phyloP scores from a whole-genome alignment of 2,113 vertebrate species.

The Epinephelus cyanopodus region DNA sequence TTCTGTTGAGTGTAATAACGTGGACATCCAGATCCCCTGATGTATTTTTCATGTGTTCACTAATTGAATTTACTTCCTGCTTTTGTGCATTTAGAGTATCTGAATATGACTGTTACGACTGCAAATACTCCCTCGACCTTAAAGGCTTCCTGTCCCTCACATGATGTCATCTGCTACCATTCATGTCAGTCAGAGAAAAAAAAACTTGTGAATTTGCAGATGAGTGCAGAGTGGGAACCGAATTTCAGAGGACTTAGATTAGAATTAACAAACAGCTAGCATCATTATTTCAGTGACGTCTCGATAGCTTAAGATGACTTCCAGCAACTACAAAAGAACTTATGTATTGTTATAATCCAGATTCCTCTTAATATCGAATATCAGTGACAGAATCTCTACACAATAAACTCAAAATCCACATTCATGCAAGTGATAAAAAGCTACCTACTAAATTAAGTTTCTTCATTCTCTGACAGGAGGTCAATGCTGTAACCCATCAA shows the following conservation, averaged over 20 bases:
- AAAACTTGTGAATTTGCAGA: not conserved
- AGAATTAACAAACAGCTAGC: conserved; percentile 10
- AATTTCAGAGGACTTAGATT: not conserved
- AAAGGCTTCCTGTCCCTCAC: conserved; percentile 13
- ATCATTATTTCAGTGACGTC: conserved; percentile 35
- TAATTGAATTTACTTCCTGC: not conserved
- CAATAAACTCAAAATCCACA: conserved; percentile 74
- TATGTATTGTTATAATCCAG: conserved; percentile 24
- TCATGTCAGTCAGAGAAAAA: conserved; percentile 27
- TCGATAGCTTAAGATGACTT: conserved; percentile 56
- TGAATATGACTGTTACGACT: not conserved
- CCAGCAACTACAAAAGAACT: conserved; percentile 31
- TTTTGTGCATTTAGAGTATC: conserved; percentile 3
- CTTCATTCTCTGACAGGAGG: conserved; percentile 81
- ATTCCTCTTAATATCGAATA: conserved; percentile 67
- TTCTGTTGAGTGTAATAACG: conserved; percentile 87
- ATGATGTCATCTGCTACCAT: conserved; percentile 19
- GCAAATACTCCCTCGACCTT: not conserved
- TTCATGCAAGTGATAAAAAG: conserved; percentile 71
- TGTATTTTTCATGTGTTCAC: conserved; percentile 61
- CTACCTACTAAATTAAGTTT: conserved; percentile 81
- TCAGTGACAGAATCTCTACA: conserved; percentile 38
- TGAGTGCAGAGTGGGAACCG: not conserved
- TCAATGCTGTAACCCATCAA: conserved; percentile 59
- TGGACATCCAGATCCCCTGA: conserved; percentile 77